Evolutionary conservation across 1,140 invertebrate species (phyloP).

Genomic region (Drosophila pallidifrons): DNA sequence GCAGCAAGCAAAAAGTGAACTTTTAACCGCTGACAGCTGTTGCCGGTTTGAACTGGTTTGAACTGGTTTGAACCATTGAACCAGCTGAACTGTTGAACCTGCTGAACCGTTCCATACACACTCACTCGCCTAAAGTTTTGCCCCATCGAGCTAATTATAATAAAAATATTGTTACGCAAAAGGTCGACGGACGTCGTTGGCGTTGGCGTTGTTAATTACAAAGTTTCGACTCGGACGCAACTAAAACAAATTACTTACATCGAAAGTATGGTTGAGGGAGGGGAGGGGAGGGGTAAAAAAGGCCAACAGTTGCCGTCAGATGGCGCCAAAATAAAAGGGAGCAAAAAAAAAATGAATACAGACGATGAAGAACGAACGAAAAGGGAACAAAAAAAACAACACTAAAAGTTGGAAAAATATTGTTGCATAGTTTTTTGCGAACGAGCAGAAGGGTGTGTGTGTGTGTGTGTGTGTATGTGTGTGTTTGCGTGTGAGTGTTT

Average conservation of each 20-base stretch:
- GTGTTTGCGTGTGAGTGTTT: background rate
- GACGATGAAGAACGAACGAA: too few relatives aligned
- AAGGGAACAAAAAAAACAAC: conserved; percentile 3
- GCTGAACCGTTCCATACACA: conserved; percentile 18
- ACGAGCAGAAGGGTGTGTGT: background rate
- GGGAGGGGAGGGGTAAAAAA: background rate
- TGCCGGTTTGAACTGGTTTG: background rate
- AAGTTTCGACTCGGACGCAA: conserved; percentile 53
- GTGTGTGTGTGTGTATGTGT: background rate
- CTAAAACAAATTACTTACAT: conserved; percentile 51
- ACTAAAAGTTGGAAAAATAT: conserved; percentile 47
- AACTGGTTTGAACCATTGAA: background rate
- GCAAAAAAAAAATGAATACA: background rate
- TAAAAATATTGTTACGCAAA: conserved; percentile 51
- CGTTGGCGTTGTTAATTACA: conserved; percentile 53
- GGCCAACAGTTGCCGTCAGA: conserved; percentile 30
- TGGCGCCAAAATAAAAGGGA: conserved; percentile 17
- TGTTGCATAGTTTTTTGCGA: conserved; percentile 38
- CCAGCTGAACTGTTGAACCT: conserved; percentile 28
- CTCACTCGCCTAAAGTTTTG: conserved; percentile 23
- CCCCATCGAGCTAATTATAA: conserved; percentile 45
- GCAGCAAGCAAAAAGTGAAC: background rate
- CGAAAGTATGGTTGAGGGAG: background rate
- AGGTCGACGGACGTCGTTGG: conserved; percentile 42
- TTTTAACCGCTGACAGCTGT: conserved; percentile 6